Percentiles rank a stretch among this genome's conserved stretches.
Evolutionary conservation across 2,888 invertebrate genomes (phyloP).

Genomic region (Sinodicranocentrus sp.): DNA sequence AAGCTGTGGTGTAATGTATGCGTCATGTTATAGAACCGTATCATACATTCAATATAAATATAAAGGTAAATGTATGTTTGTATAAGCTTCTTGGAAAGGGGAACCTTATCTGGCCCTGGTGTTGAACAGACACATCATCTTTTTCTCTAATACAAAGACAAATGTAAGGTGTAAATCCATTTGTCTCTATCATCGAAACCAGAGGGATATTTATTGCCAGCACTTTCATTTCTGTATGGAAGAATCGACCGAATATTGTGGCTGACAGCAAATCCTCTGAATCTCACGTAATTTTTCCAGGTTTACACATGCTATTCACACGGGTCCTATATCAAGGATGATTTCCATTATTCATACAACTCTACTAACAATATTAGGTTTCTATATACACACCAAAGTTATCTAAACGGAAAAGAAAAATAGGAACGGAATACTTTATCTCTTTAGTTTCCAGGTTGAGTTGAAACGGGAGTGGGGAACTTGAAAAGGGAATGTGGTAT

Average conservation of each 20-base stretch:
- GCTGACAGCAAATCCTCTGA: conserved; percentile 65
- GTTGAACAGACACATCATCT: conserved; percentile 31
- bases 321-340: conserved; percentile 21
- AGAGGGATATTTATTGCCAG: conserved; percentile 67
- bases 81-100: no score
- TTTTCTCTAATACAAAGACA: conserved; percentile 33
- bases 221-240: conserved; percentile 56
- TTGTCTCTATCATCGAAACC: conserved; percentile 68
- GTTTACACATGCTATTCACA: conserved; percentile 33
- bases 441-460: no score
- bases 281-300: conserved; percentile 52
- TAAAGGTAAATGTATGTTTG: background rate
- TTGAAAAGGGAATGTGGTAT: no score
- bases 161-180: conserved; percentile 67
- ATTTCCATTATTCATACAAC: conserved; percentile 27
- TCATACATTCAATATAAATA: no score
- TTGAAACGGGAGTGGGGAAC: no score
- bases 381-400: no score
- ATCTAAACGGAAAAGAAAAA: no score
- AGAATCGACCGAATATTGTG: conserved; percentile 63
- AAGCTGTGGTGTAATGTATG: background rate
- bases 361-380: no score
- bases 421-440: no score
- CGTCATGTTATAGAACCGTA: no score
- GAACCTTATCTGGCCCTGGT: conserved; percentile 7